phyloP scores from a whole-genome alignment of 2,113 vertebrate genomes.

The Kryptolebias marmoratus region DNA sequence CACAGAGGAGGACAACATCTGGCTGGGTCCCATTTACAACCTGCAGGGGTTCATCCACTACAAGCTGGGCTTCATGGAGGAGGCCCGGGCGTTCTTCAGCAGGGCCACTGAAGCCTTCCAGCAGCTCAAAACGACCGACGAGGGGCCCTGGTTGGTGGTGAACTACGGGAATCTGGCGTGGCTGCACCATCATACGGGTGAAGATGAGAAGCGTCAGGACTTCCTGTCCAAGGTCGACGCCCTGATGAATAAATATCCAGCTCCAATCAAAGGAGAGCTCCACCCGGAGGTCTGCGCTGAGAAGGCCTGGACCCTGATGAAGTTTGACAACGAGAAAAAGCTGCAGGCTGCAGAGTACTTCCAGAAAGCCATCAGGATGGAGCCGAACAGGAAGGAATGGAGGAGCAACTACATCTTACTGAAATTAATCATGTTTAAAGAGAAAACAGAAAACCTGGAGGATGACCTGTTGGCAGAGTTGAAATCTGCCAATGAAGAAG shows the following conservation, averaged over 20 bases:
- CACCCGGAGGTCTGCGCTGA: slow-evolving; percentile 60
- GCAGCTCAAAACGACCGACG: slow-evolving; percentile 21
- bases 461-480: slow-evolving; percentile 11
- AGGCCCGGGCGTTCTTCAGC: slow-evolving; percentile 31
- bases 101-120: slow-evolving; percentile 43
- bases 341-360: slow-evolving; percentile 36
- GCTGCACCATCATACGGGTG: slow-evolving; percentile 50
- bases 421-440: not conserved
- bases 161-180: slow-evolving; percentile 67
- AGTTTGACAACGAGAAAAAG: slow-evolving; percentile 8
- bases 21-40: slow-evolving; percentile 66
- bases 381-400: slow-evolving; percentile 61
- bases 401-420: not conserved
- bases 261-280: slow-evolving; percentile 28
- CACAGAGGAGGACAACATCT: slow-evolving; percentile 15
- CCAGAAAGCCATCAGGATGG: slow-evolving; percentile 54
- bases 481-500: slow-evolving; percentile 41
- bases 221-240: slow-evolving; percentile 44
- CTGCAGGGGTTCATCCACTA: slow-evolving; percentile 45
- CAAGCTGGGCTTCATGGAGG: slow-evolving; percentile 1
- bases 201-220: slow-evolving; percentile 22
- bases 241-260: slow-evolving; percentile 37
- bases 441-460: no score
- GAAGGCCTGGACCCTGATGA: slow-evolving; percentile 67
- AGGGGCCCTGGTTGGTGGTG: slow-evolving; percentile 65